These are phyloP conservation scores for Cistogaster globosa DNA, from an alignment of 2,888 invertebrate genomes.

Conservation along the genomic window DNA sequence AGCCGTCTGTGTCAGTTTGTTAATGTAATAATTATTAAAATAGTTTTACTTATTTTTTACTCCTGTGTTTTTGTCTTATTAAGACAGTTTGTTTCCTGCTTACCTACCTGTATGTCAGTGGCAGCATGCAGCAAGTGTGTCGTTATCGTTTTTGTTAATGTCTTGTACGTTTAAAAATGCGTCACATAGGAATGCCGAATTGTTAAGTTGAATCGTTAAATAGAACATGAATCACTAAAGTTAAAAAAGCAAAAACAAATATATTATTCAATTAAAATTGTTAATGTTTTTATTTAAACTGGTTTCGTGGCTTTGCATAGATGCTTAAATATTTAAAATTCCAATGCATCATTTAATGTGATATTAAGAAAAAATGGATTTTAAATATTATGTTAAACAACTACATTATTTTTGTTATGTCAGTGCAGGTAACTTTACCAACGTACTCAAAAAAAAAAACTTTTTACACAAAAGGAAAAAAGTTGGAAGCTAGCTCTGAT, in stretches of 20 bases:
- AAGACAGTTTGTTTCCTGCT: not conserved
- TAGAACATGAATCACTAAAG: constrained; percentile 6
- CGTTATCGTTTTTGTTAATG: constrained; percentile 30
- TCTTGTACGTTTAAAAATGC: constrained; percentile 2
- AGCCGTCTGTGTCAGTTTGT: not conserved
- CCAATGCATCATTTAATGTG: too few species aligned
- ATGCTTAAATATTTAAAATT: too few species aligned
- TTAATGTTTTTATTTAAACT: not conserved
- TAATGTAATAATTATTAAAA: constrained; percentile 27
- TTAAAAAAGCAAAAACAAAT: not conserved
- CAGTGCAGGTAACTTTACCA: too few species aligned
- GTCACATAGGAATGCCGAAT: not conserved
- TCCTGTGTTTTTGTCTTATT: constrained; percentile 2
- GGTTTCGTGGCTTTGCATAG: not conserved
- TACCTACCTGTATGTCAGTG: not conserved
- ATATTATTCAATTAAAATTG: not conserved
- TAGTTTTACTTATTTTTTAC: not conserved
- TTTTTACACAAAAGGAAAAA: too few species aligned
- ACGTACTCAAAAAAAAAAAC: too few species aligned
- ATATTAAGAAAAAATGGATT: too few species aligned
- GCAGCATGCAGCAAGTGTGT: not conserved
- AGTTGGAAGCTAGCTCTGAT: too few species aligned
- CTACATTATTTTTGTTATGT: too few species aligned
- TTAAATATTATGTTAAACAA: too few species aligned
- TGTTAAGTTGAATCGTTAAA: not conserved